These are phyloP conservation scores for Atta colombica DNA, from an alignment of 1,140 invertebrate species.

Conservation along the genomic window DNA sequence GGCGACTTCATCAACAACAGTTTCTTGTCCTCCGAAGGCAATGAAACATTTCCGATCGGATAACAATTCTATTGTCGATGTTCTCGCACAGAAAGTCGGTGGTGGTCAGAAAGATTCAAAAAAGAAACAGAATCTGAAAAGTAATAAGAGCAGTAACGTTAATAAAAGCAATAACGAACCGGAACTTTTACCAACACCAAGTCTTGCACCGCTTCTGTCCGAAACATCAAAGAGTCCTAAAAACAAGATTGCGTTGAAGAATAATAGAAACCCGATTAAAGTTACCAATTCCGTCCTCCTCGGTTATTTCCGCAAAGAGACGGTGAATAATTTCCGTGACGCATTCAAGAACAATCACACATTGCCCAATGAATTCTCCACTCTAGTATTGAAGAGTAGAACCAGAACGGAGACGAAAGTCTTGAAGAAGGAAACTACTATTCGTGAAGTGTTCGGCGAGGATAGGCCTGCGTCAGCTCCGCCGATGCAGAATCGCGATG, in stretches of 20 bases:
- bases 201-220: constrained; percentile 78
- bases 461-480: constrained; percentile 90
- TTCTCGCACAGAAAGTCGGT: constrained; percentile 88
- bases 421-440: constrained; percentile 92
- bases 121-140: constrained; percentile 80
- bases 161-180: constrained; percentile 84
- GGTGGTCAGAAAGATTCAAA: constrained; percentile 87
- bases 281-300: constrained; percentile 86
- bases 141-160: constrained; percentile 67
- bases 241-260: constrained; percentile 85
- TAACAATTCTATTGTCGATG: constrained; percentile 89
- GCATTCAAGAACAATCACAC: constrained; percentile 89
- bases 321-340: constrained; percentile 90
- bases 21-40: constrained; percentile 86
- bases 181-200: constrained; percentile 89
- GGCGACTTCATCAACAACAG: constrained; percentile 88
- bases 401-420: constrained; percentile 92
- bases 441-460: constrained; percentile 93
- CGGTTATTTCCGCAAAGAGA: constrained; percentile 91
- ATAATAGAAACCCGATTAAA: constrained; percentile 87
- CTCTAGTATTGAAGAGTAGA: constrained; percentile 91
- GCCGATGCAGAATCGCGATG: constrained; percentile 85
- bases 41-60: constrained; percentile 81
- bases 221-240: constrained; percentile 80
- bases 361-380: constrained; percentile 89